Conservation (phyloP, 2,113 vertebrate species). For the Pithys albifrons region DNA sequence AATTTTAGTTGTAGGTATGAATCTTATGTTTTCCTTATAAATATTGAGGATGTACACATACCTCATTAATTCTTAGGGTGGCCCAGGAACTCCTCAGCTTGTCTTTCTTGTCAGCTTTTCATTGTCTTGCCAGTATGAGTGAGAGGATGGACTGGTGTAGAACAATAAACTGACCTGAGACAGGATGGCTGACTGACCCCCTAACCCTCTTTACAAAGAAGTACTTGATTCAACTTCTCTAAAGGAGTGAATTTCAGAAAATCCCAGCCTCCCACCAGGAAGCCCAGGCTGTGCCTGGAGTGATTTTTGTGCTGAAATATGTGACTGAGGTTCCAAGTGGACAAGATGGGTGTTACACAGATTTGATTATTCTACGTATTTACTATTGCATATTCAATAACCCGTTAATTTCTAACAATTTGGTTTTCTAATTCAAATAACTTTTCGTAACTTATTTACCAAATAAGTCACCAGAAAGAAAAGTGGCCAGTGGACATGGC, state of each 20-base stretch:
- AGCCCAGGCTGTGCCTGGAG: neutral
- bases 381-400: neutral
- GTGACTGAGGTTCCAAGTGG: neutral
- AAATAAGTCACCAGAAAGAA: neutral
- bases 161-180: neutral
- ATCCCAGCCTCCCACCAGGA: fast-evolving
- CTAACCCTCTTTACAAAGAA: neutral
- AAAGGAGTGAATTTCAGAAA: neutral
- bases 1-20: neutral
- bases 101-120: neutral
- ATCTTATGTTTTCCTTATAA: neutral
- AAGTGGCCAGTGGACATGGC: neutral
- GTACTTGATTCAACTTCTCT: neutral
- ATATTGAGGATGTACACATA: neutral
- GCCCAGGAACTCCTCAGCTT: neutral
- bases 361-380: neutral
- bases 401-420: neutral
- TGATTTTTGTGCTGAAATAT: neutral
- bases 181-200: neutral
- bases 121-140: neutral
- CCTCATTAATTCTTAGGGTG: neutral
- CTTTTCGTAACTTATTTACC: neutral
- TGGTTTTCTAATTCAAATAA: neutral
- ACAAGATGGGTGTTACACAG: fast-evolving
- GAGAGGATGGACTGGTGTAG: neutral